Conservation (phyloP, 2,888 invertebrate genomes). For the Tenthredo scrophulariae region DNA sequence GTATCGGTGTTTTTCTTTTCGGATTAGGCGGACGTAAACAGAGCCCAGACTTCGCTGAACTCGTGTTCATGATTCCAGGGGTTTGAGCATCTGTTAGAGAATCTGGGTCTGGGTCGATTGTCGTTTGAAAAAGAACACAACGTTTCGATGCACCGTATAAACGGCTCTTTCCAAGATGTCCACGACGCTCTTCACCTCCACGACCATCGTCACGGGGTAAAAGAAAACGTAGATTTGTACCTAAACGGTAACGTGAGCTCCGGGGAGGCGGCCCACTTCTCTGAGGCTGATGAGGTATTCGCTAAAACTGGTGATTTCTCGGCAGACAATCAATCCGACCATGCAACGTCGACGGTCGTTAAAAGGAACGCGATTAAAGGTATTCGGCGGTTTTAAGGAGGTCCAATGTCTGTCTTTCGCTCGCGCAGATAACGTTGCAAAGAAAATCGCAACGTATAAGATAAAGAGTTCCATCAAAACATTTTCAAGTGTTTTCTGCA, state of each 20-base stretch:
- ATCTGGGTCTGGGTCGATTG: slow-evolving; percentile 83
- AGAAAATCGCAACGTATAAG: not conserved
- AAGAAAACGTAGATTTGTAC: not conserved
- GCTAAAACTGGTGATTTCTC: slow-evolving; percentile 10
- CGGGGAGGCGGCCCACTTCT: slow-evolving; percentile 22
- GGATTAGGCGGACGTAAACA: not conserved
- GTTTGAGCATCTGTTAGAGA: slow-evolving; percentile 85
- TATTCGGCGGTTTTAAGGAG: not conserved
- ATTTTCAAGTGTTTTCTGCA: slow-evolving; percentile 23
- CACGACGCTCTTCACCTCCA: slow-evolving; percentile 80
- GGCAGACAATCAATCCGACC: not conserved
- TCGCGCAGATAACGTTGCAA: not conserved
- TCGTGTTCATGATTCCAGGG: slow-evolving; percentile 78
- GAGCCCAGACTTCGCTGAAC: not conserved
- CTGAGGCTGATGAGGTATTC: slow-evolving; percentile 10
- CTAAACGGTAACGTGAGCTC: not conserved
- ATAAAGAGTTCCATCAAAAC: not conserved
- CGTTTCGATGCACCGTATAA: slow-evolving; percentile 79
- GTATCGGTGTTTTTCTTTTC: not conserved
- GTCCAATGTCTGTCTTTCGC: not conserved
- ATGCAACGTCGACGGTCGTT: not conserved
- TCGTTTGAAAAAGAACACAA: slow-evolving; percentile 82
- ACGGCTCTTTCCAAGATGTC: slow-evolving; percentile 80
- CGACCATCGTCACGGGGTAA: slow-evolving; percentile 74
- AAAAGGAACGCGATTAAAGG: slow-evolving; percentile 9